These are phyloP conservation scores for Ammospiza nelsoni DNA, from an alignment of 2,113 vertebrate species.

Conservation along the genomic window DNA sequence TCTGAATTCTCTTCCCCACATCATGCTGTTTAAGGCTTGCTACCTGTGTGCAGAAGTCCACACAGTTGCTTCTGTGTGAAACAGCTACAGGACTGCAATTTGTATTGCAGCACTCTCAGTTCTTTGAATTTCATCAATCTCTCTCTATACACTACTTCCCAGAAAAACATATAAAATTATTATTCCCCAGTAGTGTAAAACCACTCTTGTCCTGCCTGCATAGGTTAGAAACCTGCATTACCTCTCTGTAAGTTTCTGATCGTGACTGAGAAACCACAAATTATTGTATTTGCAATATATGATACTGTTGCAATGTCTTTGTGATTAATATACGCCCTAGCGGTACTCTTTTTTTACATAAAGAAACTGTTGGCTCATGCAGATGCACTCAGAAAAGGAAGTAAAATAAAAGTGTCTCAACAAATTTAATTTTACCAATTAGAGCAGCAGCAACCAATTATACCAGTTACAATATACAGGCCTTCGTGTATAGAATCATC, in stretches of 20 bases:
- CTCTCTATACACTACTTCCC: neutral
- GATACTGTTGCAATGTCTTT: neutral
- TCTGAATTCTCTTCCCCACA: neutral
- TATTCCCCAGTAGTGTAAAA: neutral
- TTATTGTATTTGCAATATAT: neutral
- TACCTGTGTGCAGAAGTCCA: neutral
- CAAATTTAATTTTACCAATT: neutral
- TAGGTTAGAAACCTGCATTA: neutral
- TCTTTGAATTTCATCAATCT: neutral
- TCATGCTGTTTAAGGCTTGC: neutral
- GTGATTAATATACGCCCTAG: neutral
- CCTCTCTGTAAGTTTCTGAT: neutral
- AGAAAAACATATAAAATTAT: neutral
- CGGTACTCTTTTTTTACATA: neutral
- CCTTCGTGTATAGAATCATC: neutral
- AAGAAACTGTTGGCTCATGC: neutral
- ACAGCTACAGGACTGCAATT: neutral
- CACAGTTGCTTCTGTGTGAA: neutral
- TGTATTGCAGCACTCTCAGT: neutral
- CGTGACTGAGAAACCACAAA: neutral
- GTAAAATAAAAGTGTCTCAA: neutral
- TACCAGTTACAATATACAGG: neutral
- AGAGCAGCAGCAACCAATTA: neutral
- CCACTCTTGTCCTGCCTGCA: neutral
- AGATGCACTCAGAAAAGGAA: neutral